These are phyloP conservation scores for Macaria notata DNA, from an alignment of 2,888 invertebrate genomes.

Conservation along the genomic window DNA sequence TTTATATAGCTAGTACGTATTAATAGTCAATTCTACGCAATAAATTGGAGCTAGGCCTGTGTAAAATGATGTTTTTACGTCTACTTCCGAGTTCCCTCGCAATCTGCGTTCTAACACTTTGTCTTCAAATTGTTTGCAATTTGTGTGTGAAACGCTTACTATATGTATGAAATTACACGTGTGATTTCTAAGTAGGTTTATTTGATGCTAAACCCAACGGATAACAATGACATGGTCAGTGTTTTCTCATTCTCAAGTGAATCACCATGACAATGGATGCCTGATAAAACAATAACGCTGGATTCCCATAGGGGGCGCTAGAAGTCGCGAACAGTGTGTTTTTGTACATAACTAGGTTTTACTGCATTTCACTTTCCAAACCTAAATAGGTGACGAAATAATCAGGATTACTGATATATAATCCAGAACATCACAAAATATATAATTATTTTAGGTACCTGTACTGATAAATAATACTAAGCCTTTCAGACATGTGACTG, in stretches of 20 bases:
- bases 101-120: constrained; percentile 5
- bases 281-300: constrained; percentile 52
- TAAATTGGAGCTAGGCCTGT: neutral
- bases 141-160: constrained; percentile 1
- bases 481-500: too few species aligned
- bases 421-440: too few species aligned
- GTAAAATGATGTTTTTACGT: neutral
- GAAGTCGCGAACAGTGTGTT: constrained; percentile 32
- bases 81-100: neutral
- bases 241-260: constrained; percentile 48
- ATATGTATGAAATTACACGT: neutral
- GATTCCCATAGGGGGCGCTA: constrained; percentile 66
- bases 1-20: neutral
- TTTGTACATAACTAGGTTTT: neutral
- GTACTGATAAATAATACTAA: too few species aligned
- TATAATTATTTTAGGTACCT: too few species aligned
- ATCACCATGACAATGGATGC: constrained; percentile 74
- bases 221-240: constrained; percentile 16
- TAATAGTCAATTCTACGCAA: neutral
- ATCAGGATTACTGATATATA: too few species aligned
- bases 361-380: too few species aligned
- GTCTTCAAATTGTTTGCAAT: constrained; percentile 3
- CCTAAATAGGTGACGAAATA: too few species aligned
- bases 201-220: neutral
- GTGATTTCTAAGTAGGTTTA: constrained; percentile 1